Evolutionary conservation across 2,113 vertebrate genomes (phyloP), one percentile per base, ranked within the genome.

Genomic region (Prinia subflava): DNA sequence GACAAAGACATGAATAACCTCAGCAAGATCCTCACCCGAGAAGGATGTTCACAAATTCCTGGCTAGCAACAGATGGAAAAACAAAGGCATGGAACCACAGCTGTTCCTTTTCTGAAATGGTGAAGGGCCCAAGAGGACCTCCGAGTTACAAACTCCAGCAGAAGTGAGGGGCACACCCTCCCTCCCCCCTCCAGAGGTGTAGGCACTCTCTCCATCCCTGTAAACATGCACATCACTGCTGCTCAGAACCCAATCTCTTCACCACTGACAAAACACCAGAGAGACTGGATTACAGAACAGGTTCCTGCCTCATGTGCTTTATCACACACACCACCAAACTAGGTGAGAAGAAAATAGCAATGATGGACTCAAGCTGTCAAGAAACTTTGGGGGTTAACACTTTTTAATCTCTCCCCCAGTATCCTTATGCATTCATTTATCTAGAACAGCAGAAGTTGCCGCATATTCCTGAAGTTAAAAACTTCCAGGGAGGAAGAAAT

Each of bases 1-100:
- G 93, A 91, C 92, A 90, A 86, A 96, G 82, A 74, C 87, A 83
- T 88, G 93, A 92, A 96, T 94, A 95, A 93, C 71, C 82, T 95
- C 93, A 94, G 91, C 70, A 74, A 97, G 71, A 94, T 95, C 87
- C 68, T 90, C 79, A 86, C 90, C 75, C 5, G 63, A 96, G 93
- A 91, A 95, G 84, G 92, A 95, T 88, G 92, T 74, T 96, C 95
- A 96, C 71, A 90, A 94, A 96, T 95, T 95, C 93, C 95, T 96
- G 93, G 90, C 94, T 89, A 94, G 88, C 60, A 88, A 93, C 22
- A 68, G 79, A 96, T 90, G 93, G 94, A 91, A 95, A 96, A 96
- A 71, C 67, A 95, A 95, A 96, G 57, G 79, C 92, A 93, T 74
- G 69, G 92, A 96, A 92, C 76, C 76, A 96, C 95, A 96, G 92